These are phyloP conservation scores for Monopterus albus DNA, from an alignment of 2,113 vertebrate genomes.

Conservation along the genomic window DNA sequence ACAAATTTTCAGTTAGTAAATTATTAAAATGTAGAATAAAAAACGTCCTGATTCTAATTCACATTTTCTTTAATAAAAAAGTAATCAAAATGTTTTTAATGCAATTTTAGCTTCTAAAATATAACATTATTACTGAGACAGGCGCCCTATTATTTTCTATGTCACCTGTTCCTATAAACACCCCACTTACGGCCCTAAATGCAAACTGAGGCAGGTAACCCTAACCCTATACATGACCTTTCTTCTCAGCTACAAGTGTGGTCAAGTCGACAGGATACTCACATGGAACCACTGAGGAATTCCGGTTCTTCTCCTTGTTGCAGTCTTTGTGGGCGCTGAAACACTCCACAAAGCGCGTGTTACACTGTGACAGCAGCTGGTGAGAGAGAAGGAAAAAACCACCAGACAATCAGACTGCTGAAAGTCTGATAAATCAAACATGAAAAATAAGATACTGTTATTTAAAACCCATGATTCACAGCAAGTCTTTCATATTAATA, in stretches of 20 bases:
- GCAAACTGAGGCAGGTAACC: background rate
- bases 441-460: conserved; percentile 1
- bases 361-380: conserved; percentile 96
- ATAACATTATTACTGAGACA: background rate
- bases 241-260: conserved; percentile 8
- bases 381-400: conserved; percentile 43
- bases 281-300: conserved; percentile 98
- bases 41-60: background rate
- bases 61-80: conserved; percentile 3
- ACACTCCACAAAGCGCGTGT: conserved; percentile 93
- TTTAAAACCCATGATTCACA: conserved; percentile 26
- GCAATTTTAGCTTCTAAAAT: background rate
- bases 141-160: background rate
- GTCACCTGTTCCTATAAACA: background rate
- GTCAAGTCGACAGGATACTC: conserved; percentile 74
- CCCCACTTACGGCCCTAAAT: background rate
- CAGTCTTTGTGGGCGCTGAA: conserved; percentile 98
- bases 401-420: conserved; percentile 6
- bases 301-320: conserved; percentile 99
- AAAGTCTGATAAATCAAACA: conserved; percentile 17
- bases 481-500: conserved; percentile 24
- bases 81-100: background rate
- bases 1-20: too few relatives aligned
- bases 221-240: conserved; percentile 31
- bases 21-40: background rate